Conservation (phyloP, 2,113 vertebrate genomes). For the Burhinus bistriatus region DNA sequence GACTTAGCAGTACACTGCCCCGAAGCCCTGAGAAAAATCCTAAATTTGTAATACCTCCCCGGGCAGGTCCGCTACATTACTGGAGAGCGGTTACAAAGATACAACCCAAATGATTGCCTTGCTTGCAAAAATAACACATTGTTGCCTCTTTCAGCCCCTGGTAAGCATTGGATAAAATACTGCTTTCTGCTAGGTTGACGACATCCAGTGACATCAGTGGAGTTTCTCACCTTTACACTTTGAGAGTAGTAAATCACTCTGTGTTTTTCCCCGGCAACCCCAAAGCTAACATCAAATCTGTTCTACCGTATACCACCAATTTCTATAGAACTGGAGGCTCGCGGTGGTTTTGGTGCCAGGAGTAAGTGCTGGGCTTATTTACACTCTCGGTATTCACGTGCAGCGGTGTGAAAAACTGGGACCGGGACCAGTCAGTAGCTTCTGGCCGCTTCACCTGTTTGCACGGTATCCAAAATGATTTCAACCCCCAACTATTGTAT, state of each 20-base stretch:
- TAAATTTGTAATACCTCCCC: neutral
- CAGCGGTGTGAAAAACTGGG: neutral
- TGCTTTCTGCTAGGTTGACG: neutral
- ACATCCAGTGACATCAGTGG: neutral
- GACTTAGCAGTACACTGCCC: neutral
- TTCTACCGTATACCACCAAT: neutral
- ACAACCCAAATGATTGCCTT: neutral
- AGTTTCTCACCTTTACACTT: neutral
- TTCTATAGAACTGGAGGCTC: neutral
- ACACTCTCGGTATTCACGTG: neutral
- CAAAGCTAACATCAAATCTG: neutral
- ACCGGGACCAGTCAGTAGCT: neutral
- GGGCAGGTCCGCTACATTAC: neutral
- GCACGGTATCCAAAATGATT: neutral
- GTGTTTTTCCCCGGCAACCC: neutral
- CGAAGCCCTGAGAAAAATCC: neutral
- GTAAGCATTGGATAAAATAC: neutral
- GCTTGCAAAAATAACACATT: slow-evolving; percentile 10
- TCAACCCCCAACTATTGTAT: neutral
- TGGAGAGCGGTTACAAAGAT: neutral
- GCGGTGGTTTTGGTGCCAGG: neutral
- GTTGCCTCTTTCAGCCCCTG: slow-evolving; percentile 8
- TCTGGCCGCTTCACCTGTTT: slow-evolving; percentile 24
- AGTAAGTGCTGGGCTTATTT: neutral
- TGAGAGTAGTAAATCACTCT: accelerated